A percentile compares a stretch with the other conserved stretches of the same genome.
These are phyloP conservation scores for Andrena haemorrhoa DNA, from an alignment of 2,888 invertebrate genomes.

Conservation along the genomic window DNA sequence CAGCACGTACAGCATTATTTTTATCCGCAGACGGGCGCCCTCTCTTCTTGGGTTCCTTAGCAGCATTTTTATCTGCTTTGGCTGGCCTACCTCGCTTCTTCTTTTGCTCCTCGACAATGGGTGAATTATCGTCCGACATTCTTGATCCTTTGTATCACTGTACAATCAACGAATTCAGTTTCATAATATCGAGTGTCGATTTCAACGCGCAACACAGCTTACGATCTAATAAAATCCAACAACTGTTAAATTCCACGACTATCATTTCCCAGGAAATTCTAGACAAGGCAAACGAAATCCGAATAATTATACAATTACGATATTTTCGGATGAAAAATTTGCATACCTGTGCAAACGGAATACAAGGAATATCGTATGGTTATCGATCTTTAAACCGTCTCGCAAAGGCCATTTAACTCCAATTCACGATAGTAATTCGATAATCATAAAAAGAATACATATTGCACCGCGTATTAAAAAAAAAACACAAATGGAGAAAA, in stretches of 20 bases:
- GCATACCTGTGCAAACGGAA: not conserved
- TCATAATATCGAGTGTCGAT: not conserved
- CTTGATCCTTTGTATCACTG: slow-evolving; percentile 62
- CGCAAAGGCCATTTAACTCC: slow-evolving; percentile 15
- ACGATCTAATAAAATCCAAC: not conserved
- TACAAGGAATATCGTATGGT: slow-evolving; percentile 7
- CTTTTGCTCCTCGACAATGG: slow-evolving; percentile 83
- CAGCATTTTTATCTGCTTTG: slow-evolving; percentile 79
- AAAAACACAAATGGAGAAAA: not conserved
- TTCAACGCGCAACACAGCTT: too few relatives aligned
- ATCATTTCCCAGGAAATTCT: not conserved
- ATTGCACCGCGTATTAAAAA: not conserved
- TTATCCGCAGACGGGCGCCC: slow-evolving; percentile 81
- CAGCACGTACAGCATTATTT: slow-evolving; percentile 78
- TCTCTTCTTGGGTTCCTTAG: slow-evolving; percentile 82
- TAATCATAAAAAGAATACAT: not conserved
- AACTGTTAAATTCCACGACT: not conserved
- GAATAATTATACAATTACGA: not conserved
- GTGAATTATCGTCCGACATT: slow-evolving; percentile 84
- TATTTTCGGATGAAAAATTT: not conserved
- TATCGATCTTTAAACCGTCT: slow-evolving; percentile 40
- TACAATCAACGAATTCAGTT: slow-evolving; percentile 16
- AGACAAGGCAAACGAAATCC: not conserved
- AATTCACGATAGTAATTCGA: slow-evolving; percentile 13
- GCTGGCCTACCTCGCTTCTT: slow-evolving; percentile 84